Evolutionary conservation across 2,888 invertebrate genomes (phyloP).

Genomic region (Acronicta leporina): DNA sequence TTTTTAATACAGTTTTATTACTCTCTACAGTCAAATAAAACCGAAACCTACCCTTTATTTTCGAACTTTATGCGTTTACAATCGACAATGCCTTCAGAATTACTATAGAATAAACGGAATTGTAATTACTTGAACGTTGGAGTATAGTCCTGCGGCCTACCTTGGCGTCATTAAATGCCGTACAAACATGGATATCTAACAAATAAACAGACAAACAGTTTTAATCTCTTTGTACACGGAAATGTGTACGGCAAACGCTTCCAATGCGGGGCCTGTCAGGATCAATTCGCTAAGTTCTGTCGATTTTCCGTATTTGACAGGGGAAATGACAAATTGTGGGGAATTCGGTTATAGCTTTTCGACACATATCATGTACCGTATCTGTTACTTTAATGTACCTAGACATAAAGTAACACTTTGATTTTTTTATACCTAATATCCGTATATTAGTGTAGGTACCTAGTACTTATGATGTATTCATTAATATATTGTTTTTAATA

Average conservation of each 20-base stretch:
- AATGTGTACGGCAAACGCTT: slow-evolving; percentile 41
- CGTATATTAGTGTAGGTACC: no score
- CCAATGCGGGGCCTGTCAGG: slow-evolving; percentile 33
- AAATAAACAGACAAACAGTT: slow-evolving; percentile 67
- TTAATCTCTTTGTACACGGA: slow-evolving; percentile 68
- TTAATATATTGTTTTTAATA: no score
- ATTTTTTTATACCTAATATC: no score
- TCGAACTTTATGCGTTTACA: slow-evolving; percentile 27
- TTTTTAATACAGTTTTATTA: slow-evolving; percentile 25
- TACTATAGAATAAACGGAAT: slow-evolving; percentile 31
- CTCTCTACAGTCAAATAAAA: slow-evolving; percentile 26
- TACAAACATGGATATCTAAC: slow-evolving; percentile 65
- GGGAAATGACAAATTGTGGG: slow-evolving; percentile 38
- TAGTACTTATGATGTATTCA: no score
- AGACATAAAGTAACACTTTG: background rate
- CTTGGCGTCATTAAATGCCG: slow-evolving; percentile 62
- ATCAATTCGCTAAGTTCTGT: slow-evolving; percentile 40
- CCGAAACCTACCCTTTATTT: slow-evolving; percentile 22
- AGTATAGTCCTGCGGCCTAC: slow-evolving; percentile 39
- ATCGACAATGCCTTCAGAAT: slow-evolving; percentile 22
- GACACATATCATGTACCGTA: slow-evolving; percentile 1
- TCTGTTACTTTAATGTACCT: slow-evolving; percentile 4
- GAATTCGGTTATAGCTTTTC: slow-evolving; percentile 12
- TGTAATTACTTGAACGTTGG: slow-evolving; percentile 34
- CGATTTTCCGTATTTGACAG: slow-evolving; percentile 35